These are phyloP conservation scores for Drosophila setifemur DNA, from an alignment of 1,140 invertebrate genomes.

Conservation along the genomic window DNA sequence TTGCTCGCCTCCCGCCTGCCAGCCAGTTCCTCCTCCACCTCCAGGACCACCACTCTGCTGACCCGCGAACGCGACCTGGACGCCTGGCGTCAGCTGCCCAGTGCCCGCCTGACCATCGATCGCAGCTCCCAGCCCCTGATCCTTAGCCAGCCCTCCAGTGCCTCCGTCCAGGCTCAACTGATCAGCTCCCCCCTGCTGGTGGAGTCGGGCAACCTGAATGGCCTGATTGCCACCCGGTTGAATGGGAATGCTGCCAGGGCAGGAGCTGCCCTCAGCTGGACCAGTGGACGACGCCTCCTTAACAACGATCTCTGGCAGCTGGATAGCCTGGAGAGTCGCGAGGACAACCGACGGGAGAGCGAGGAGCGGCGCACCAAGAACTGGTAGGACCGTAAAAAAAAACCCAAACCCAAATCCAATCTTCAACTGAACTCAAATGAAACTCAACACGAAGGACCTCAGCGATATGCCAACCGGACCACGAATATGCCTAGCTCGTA, in stretches of 20 bases:
- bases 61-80: slow-evolving; percentile 57
- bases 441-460: slow-evolving; percentile 44
- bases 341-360: slow-evolving; percentile 8
- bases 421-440: slow-evolving; percentile 63
- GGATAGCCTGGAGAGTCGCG: slow-evolving; percentile 43
- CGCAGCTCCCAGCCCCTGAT: slow-evolving; percentile 62
- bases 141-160: slow-evolving; percentile 66
- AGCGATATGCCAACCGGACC: slow-evolving; percentile 46
- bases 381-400: slow-evolving; percentile 35
- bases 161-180: slow-evolving; percentile 73
- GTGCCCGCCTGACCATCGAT: slow-evolving; percentile 62
- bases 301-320: slow-evolving; percentile 62
- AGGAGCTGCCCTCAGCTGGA: slow-evolving; percentile 55
- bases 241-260: slow-evolving; percentile 58
- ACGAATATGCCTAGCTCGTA: slow-evolving; percentile 46
- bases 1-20: slow-evolving; percentile 56
- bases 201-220: slow-evolving; percentile 54
- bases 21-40: background rate
- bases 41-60: slow-evolving; percentile 39
- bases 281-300: slow-evolving; percentile 52
- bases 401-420: background rate
- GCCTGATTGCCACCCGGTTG: slow-evolving; percentile 62
- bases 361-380: slow-evolving; percentile 40
- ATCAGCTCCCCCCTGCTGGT: slow-evolving; percentile 66
- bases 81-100: slow-evolving; percentile 63